Percentiles rank a stretch among this genome's conserved stretches.
Evolutionary conservation across 2,888 invertebrate genomes (phyloP).

Genomic region (Brenthis hecate): DNA sequence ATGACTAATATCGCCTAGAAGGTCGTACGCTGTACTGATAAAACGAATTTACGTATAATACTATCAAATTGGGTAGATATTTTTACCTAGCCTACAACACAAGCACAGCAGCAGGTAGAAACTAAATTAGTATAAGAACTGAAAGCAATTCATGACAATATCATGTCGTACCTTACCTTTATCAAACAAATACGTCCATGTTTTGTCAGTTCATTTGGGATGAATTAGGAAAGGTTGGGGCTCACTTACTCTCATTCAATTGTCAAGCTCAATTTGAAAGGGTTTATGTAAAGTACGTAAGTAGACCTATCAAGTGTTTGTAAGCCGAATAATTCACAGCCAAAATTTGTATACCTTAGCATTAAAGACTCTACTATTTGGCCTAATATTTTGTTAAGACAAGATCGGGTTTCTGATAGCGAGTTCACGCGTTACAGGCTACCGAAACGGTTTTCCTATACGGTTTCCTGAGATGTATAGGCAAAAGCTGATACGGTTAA

Average conservation of each 20-base stretch:
- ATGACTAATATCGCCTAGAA: no score
- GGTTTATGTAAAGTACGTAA: conserved; percentile 4
- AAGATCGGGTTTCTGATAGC: no score
- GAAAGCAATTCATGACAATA: conserved; percentile 1
- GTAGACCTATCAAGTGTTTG: conserved; percentile 3
- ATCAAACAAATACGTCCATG: conserved; percentile 15
- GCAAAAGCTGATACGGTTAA: no score
- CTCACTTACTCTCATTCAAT: conserved; percentile 15
- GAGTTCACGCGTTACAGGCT: no score
- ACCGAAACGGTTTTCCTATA: no score
- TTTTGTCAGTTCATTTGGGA: conserved; percentile 25
- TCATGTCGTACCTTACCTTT: conserved; percentile 4
- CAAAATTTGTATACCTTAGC: not conserved
- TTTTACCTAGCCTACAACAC: no score
- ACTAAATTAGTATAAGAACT: not conserved
- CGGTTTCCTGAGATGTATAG: no score
- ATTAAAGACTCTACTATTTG: not conserved
- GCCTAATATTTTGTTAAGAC: no score
- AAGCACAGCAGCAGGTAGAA: not conserved
- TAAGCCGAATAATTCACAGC: not conserved
- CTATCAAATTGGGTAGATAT: no score
- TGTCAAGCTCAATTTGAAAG: conserved; percentile 26
- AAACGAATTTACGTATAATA: no score
- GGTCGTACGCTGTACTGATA: no score
- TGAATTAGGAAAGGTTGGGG: conserved; percentile 19